Conservation (phyloP, 2,888 invertebrate genomes). For the Lordiphosa fenestrarum region DNA sequence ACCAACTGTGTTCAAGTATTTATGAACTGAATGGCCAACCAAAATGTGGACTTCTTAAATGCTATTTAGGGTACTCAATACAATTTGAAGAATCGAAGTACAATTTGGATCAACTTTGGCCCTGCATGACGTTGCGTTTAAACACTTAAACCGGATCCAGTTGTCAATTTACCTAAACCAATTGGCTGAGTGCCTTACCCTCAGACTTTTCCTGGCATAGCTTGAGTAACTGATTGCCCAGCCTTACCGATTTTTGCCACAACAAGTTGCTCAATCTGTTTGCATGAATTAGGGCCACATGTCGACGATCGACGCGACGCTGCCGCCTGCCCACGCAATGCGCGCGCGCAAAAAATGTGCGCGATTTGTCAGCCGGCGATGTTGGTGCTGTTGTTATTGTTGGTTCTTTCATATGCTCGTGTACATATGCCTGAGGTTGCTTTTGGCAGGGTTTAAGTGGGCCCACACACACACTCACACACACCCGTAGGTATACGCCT, state of each 20-base stretch:
- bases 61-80: too few relatives aligned
- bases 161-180: too few relatives aligned
- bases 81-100: too few relatives aligned
- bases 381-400: slow-evolving; percentile 58
- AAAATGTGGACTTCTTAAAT: too few relatives aligned
- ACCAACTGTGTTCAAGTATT: too few relatives aligned
- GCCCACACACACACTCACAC: slow-evolving; percentile 59
- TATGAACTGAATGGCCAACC: too few relatives aligned
- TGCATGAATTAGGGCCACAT: slow-evolving; percentile 74
- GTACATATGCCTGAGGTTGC: slow-evolving; percentile 64
- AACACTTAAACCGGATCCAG: too few relatives aligned
- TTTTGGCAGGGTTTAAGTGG: slow-evolving; percentile 77
- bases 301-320: slow-evolving; percentile 48
- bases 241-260: slow-evolving; percentile 23
- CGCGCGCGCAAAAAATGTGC: slow-evolving; percentile 43
- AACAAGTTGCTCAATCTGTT: slow-evolving; percentile 40
- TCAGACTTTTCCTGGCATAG: slow-evolving; percentile 50
- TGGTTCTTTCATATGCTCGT: slow-evolving; percentile 54
- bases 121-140: too few relatives aligned
- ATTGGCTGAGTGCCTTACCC: too few relatives aligned
- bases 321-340: slow-evolving; percentile 60
- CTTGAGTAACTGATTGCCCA: not conserved
- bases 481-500: slow-evolving; percentile 30
- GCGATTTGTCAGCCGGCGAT: slow-evolving; percentile 69
- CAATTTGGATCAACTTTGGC: too few relatives aligned